Evolutionary conservation across 2,113 vertebrate genomes (phyloP), one percentile per base, ranked within the genome.

Genomic region (Aspiorhynchus laticeps): DNA sequence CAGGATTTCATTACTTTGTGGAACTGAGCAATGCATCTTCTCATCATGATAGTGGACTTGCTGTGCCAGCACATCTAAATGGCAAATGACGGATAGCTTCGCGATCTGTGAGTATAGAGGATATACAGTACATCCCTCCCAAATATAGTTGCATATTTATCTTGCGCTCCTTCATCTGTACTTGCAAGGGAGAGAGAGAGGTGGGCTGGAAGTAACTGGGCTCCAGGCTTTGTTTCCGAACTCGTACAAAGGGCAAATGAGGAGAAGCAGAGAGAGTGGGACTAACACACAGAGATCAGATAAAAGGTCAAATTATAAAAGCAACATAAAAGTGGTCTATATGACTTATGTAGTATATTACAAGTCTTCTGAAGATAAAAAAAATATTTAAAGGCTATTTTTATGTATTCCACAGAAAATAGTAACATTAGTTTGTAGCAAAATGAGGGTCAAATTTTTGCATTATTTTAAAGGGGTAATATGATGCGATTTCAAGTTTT

Each of bases 111-210:
- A 21, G 76, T 41, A 38, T 73, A 33, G 33, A 59, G 48, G 28
- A 83, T 83, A 36, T 67, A 71, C 82, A 53, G 28, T 19, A 48
- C 38, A 38, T 73, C 24, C 69, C 14, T 74, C 69, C 69, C 24
- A 56, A 59, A 84, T 74, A 84, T 59, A 56, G 48, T 59, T 84
- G 28, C 41, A 41, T 53, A 53, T 74, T 84, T 75, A 33, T 74
- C 46, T 74, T 19, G 48, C 0, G 1, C 69, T 84, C 31, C 41
- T 48, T 83, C 26, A 14, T 67, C 26, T 24, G 61, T 48, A 69
- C 63, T 38, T 84, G 41, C 24, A 26, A 83, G 63, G 8, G 14
- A 76, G 8, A 48, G 38, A 26, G 78, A 48, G 61, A 46, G 80
- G 28, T 56, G 78, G 33, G 53, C 21, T 80, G 78, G 78, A 80